These are phyloP conservation scores for Syrmaticus mikado DNA, from an alignment of 2,113 vertebrate genomes.

Conservation along the genomic window DNA sequence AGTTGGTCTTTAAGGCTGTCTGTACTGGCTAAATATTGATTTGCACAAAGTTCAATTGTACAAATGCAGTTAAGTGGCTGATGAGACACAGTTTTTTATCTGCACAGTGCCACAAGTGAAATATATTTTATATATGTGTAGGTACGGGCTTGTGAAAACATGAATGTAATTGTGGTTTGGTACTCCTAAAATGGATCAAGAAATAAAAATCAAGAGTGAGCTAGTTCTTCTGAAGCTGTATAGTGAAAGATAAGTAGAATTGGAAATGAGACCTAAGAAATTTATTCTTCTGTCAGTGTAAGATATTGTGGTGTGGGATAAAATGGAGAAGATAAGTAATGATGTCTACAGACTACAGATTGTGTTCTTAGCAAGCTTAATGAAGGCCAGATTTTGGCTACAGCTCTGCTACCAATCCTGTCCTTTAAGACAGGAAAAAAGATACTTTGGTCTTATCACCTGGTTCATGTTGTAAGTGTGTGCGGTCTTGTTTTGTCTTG, in stretches of 20 bases:
- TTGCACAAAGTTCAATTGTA: neutral
- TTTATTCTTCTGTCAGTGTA: neutral
- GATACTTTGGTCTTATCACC: neutral
- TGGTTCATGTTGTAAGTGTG: neutral
- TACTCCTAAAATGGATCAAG: neutral
- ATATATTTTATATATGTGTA: neutral
- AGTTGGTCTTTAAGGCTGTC: neutral
- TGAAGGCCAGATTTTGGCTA: neutral
- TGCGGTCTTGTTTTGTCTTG: neutral
- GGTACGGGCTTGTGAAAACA: neutral
- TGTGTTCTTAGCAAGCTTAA: neutral
- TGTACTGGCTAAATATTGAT: neutral
- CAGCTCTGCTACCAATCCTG: neutral
- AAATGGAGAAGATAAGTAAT: neutral
- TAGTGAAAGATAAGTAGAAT: neutral
- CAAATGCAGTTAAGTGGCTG: neutral
- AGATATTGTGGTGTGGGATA: neutral
- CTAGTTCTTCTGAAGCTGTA: neutral
- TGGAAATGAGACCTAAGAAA: neutral
- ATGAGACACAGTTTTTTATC: neutral
- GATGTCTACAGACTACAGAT: neutral
- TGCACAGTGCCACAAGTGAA: neutral
- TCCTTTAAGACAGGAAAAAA: neutral
- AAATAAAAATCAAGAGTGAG: neutral
- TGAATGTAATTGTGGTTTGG: accelerated